These are phyloP conservation scores for Parotia lawesii DNA, from an alignment of 2,113 vertebrate species.

Conservation along the genomic window DNA sequence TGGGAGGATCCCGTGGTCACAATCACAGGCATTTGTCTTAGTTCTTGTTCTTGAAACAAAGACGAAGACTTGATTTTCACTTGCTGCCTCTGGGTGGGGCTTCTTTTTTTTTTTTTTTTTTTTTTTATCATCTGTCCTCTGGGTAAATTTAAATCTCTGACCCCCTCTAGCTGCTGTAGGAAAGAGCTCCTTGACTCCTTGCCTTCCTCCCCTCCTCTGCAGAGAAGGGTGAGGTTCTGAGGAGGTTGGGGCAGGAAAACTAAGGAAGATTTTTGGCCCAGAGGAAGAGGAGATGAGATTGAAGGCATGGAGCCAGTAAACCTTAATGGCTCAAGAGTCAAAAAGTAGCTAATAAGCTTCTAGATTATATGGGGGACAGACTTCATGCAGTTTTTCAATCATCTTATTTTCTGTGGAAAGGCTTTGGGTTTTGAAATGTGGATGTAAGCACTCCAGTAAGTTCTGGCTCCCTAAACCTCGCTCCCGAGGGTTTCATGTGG, in stretches of 20 bases:
- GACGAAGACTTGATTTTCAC: neutral
- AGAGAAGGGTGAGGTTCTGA: neutral
- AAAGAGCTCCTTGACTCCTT: neutral
- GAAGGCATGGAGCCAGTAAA: neutral
- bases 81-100: neutral
- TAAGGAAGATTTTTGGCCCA: neutral
- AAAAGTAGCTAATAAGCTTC: neutral
- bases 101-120: neutral
- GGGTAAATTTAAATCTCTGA: conserved; percentile 22
- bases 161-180: conserved; percentile 23
- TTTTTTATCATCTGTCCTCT: neutral
- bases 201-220: neutral
- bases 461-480: conserved; percentile 17
- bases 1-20: neutral
- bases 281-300: neutral
- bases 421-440: neutral
- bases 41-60: neutral
- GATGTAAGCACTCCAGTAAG: neutral
- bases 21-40: neutral
- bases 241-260: neutral
- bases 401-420: neutral
- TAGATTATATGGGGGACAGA: neutral
- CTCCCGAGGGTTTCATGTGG: neutral
- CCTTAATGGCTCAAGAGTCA: neutral
- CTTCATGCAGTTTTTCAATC: neutral